These are phyloP conservation scores for Amphiprion clarkii DNA, from an alignment of 2,797 vertebrate species.

Conservation along the genomic window DNA sequence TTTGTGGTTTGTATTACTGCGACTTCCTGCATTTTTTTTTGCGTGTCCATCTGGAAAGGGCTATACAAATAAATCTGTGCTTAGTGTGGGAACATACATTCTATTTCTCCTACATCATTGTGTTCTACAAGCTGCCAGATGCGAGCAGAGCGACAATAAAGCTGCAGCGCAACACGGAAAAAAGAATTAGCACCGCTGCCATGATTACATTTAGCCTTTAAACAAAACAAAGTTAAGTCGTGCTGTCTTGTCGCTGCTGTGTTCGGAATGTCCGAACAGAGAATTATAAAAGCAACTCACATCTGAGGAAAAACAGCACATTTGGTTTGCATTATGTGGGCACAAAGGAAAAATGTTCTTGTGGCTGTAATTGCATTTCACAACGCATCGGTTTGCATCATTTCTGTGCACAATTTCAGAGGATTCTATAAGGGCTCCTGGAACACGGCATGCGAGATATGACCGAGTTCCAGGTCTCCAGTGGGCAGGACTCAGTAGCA, in stretches of 20 bases:
- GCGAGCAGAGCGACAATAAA: constrained; percentile 5
- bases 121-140: constrained; percentile 9
- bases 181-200: constrained; percentile 15
- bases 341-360: background rate
- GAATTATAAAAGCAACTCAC: constrained; percentile 3
- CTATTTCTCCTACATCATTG: background rate
- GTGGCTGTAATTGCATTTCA: background rate
- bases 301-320: background rate
- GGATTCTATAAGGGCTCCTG: constrained; percentile 7
- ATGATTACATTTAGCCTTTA: constrained; percentile 19
- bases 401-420: constrained; percentile 7
- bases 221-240: constrained; percentile 18
- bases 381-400: constrained; percentile 9
- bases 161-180: constrained; percentile 15
- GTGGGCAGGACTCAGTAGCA: constrained; percentile 61
- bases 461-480: constrained; percentile 42
- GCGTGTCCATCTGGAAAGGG: background rate
- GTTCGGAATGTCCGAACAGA: background rate
- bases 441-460: constrained; percentile 2
- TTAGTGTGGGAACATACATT: background rate
- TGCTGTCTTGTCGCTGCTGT: background rate
- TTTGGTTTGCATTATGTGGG: constrained; percentile 2
- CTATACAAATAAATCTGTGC: background rate
- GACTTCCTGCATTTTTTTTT: background rate
- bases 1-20: no score